Conservation (phyloP, 1,140 invertebrate genomes). For the Helicoverpa zea region DNA sequence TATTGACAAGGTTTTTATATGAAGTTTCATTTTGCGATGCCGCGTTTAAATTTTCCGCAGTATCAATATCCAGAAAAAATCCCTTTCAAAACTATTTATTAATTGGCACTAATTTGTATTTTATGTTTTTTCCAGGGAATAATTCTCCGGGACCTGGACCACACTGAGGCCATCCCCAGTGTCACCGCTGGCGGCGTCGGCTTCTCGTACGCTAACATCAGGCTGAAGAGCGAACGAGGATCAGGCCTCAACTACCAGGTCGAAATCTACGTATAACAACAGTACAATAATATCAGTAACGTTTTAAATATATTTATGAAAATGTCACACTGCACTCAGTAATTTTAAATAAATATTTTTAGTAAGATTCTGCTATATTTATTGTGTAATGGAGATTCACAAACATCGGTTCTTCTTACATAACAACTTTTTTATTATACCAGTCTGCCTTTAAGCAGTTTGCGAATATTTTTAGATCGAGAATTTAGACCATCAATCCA, state of each 20-base stretch:
- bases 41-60: no score
- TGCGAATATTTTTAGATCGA: no score
- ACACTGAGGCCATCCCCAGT: constrained; percentile 72
- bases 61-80: no score
- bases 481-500: no score
- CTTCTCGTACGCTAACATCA: constrained; percentile 77
- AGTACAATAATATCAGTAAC: neutral
- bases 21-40: no score
- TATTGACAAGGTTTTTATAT: no score
- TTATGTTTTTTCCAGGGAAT: constrained; percentile 71
- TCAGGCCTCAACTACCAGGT: constrained; percentile 82
- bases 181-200: constrained; percentile 81
- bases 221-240: constrained; percentile 80
- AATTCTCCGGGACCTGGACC: constrained; percentile 79
- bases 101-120: neutral
- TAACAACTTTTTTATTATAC: no score
- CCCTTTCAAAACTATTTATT: no score
- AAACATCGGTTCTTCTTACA: no score
- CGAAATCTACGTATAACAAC: constrained; percentile 76
- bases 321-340: neutral
- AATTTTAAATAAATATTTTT: constrained; percentile 4
- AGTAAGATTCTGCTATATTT: neutral
- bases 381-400: no score
- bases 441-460: no score
- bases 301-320: neutral